phyloP scores from a whole-genome alignment of 1,140 invertebrate species.

The Bombus pyrosoma region DNA sequence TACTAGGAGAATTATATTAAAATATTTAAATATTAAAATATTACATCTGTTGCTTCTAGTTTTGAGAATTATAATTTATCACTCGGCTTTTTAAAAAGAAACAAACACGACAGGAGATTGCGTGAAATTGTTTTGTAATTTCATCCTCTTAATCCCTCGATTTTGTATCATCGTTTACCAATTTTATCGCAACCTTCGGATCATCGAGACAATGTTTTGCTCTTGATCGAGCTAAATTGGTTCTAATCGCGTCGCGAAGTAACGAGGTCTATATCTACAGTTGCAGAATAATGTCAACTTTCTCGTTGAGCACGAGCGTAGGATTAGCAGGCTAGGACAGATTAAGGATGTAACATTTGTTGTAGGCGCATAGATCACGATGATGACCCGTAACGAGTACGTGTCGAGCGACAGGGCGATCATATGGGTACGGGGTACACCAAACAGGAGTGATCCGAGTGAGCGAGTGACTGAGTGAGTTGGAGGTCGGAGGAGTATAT shows the following conservation, averaged over 20 bases:
- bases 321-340: slow-evolving; percentile 61
- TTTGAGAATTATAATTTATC: not conserved
- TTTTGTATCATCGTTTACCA: too few species aligned
- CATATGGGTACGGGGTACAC: slow-evolving; percentile 68
- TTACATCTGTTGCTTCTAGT: too few species aligned
- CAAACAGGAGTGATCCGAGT: slow-evolving; percentile 68
- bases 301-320: slow-evolving; percentile 61
- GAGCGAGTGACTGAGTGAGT: slow-evolving; percentile 69
- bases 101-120: not conserved
- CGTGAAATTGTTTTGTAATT: not conserved
- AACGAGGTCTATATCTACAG: not conserved
- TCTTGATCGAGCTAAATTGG: not conserved
- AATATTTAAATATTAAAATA: too few species aligned
- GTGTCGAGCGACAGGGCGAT: slow-evolving; percentile 69
- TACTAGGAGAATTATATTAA: not conserved
- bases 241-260: slow-evolving; percentile 1
- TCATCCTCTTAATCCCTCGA: not conserved
- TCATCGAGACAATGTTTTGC: too few species aligned
- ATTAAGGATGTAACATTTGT: slow-evolving; percentile 75
- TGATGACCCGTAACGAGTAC: slow-evolving; percentile 75
- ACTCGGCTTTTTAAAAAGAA: not conserved
- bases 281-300: slow-evolving; percentile 47
- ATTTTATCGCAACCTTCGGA: not conserved
- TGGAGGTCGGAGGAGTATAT: slow-evolving; percentile 80
- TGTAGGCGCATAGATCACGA: slow-evolving; percentile 76